Base-by-base conservation (phyloP, 2,797 vertebrate genomes). In the Darevskia nairensis region DNA sequence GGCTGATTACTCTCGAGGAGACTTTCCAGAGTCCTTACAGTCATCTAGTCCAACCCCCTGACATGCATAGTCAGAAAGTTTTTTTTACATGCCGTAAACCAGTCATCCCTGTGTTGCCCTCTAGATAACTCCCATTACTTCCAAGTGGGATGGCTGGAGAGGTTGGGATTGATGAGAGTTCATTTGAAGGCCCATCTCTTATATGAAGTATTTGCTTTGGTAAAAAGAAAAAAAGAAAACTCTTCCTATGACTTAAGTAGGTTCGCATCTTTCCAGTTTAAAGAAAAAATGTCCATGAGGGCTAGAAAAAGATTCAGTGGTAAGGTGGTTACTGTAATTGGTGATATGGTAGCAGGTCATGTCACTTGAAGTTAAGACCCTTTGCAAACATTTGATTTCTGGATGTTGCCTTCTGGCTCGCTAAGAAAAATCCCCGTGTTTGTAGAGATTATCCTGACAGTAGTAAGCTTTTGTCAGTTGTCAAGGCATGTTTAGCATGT, bases 391-490 rank as follows among this genome's bases (percentile, higher is more conserved):
- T 95, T 87, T 94, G 92, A 90, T 94, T 95, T 95, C 90, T 94
- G 61, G 94, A 86, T 94, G 94, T 95, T 97, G 94, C 94, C 95
- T 96, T 95, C 92, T 95, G 95, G 95, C 93, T 95, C 93, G 93
- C 90, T 93, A 92, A 95, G 90, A 93, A 95, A 92, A 92, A 95
- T 93, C 91, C 93, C 90, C 88, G 78, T 96, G 95, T 97, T 97
- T 96, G 95, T 93, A 96, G 95, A 97, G 96, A 96, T 97, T 97
- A 96, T 94, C 94, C 90, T 96, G 95, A 96, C 97, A 96, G 95
- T 95, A 95, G 78, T 95, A 92, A 93, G 94, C 96, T 93, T 55
- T 92, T 96, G 96, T 96, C 95, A 96, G 84, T 96, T 97, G 97
- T 97, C 97, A 97, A 94, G 96, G 85, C 94, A 86, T 93, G 96